Evolutionary conservation across 1,140 invertebrate genomes (phyloP), one percentile per base, ranked within the genome.

Genomic region (Leptinotarsa texana): DNA sequence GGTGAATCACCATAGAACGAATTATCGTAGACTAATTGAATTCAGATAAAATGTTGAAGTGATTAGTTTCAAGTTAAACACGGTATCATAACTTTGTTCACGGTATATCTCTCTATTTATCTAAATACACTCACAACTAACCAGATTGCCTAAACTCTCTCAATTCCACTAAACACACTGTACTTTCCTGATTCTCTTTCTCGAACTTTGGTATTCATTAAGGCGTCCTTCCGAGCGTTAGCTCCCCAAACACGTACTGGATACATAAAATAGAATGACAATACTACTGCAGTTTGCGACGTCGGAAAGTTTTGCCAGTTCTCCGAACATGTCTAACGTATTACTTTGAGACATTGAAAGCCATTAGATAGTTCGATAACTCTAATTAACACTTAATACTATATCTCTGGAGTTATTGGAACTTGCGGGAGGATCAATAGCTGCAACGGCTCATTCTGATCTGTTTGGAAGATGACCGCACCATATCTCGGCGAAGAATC

Each of bases 201-300:
- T 17, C 13, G 51, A 57, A 57, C 51, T 57, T 57, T 57, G 15
- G 51, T 57, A 57, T 57, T 57, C 51, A 57, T 57, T 18, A 57
- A 18, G n/a, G 4, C 15, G n/a, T 18, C n/a, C 51, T 18, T 15
- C 13, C n/a, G 51, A 57, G n/a, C 51, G n/a, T 57, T 57, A 57
- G 51, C 15, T 57, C n/a, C 8, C 17, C 51, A 57, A 57, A 57
- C 51, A 57, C 51, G 51, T 57, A 57, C 15, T 57, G n/a, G 51
- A 57, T 57, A 57, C n/a, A 57, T 57, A 57, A 57, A 57, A 57
- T 57, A 57, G 15, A 57, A 57, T 18, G 51, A 57, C 51, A 57
- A 57, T 57, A 57, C 51, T 57, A 57, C 15, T 57, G 51, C 51
- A 57, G 51, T 57, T 57, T 57, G 51, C 15, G 51, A 57, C 51